Evolutionary conservation across 2,113 vertebrate species (phyloP).

Genomic region (Podiceps cristatus): DNA sequence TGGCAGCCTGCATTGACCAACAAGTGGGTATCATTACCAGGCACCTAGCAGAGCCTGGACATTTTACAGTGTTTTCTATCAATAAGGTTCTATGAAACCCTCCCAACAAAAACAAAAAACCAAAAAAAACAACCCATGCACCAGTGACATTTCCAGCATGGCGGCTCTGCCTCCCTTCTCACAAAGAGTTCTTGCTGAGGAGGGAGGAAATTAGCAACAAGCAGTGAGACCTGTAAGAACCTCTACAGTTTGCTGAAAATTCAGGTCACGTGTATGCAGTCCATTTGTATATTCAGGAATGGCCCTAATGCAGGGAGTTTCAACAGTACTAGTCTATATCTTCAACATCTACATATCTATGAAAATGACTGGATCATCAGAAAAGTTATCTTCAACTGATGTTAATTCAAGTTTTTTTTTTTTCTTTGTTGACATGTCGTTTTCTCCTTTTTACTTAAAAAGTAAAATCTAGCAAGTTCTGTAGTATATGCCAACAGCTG

Average conservation of each 20-base stretch:
- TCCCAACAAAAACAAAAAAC: not conserved
- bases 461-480: not conserved
- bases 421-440: not conserved
- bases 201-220: not conserved
- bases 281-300: not conserved
- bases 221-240: not conserved
- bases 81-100: not conserved
- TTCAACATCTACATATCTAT: rapidly evolving
- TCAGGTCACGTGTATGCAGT: not conserved
- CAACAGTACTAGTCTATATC: not conserved
- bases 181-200: not conserved
- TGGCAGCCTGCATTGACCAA: not conserved
- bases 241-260: not conserved
- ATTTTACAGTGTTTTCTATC: not conserved
- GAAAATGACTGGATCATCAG: not conserved
- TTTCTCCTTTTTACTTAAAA: not conserved
- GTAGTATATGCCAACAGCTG: not conserved
- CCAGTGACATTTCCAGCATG: not conserved
- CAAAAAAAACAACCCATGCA: rapidly evolving
- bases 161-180: not conserved
- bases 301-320: not conserved
- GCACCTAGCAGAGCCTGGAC: not conserved
- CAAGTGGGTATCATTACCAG: not conserved
- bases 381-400: not conserved
- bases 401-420: not conserved